Evolutionary conservation across 2,113 vertebrate genomes (phyloP).

Genomic region (Danionella cerebrum): DNA sequence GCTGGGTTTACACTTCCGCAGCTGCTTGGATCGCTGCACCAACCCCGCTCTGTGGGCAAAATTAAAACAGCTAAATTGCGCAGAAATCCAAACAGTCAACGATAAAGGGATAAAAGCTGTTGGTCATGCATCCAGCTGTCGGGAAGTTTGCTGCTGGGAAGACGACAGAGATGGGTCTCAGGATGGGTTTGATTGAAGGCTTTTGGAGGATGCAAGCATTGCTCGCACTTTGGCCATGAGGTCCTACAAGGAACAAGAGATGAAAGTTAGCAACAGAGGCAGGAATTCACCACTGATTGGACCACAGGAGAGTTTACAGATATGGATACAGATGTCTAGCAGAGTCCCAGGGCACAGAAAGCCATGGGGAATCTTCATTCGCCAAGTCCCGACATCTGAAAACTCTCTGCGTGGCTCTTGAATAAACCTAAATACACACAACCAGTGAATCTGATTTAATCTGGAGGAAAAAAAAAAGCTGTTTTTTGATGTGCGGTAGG

Average conservation of each 20-base stretch:
- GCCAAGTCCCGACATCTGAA: neutral
- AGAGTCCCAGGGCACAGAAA: neutral
- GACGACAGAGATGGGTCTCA: no score
- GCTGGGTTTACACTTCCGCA: neutral
- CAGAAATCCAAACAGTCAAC: conserved; percentile 13
- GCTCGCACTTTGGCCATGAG: conserved; percentile 98
- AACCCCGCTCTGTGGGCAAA: conserved; percentile 1
- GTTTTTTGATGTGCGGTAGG: no score
- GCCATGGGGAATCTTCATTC: neutral
- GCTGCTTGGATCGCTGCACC: neutral
- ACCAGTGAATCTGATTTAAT: neutral
- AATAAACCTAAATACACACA: conserved; percentile 2
- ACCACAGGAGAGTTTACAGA: conserved; percentile 10
- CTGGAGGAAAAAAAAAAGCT: no score
- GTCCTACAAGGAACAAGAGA: conserved; percentile 67
- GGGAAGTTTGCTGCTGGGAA: conserved; percentile 29
- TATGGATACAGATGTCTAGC: neutral
- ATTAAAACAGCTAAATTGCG: neutral
- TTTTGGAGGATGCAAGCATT: conserved; percentile 95
- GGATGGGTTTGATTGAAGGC: conserved; percentile 79
- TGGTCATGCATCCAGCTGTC: conserved; percentile 32
- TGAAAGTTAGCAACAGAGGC: no score
- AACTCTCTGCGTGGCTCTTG: neutral
- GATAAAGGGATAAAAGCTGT: conserved; percentile 21
- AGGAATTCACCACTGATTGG: no score